Percentiles rank a stretch among this genome's conserved stretches.
Conservation (phyloP, 2,888 invertebrate genomes). For the Mimachlamys varia region DNA sequence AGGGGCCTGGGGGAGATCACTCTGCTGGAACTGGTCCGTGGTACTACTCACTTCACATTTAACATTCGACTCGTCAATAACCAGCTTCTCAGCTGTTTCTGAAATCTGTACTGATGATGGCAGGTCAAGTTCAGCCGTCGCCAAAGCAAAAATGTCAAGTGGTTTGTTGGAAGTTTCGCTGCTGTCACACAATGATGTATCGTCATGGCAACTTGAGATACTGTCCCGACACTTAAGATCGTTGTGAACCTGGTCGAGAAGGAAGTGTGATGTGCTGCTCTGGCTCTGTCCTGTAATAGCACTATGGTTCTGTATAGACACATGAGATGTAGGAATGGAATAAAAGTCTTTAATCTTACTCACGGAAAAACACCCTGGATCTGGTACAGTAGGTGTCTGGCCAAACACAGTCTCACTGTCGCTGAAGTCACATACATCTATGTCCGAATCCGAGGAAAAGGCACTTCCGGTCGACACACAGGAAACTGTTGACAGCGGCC, state of each 20-base stretch:
- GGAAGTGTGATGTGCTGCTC: neutral
- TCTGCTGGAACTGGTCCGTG: neutral
- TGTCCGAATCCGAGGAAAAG: neutral
- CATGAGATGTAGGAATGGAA: neutral
- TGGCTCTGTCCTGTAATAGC: neutral
- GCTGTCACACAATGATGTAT: neutral
- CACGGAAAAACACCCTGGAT: neutral
- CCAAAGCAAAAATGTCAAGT: neutral
- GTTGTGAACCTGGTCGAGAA: neutral
- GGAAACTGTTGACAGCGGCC: constrained; percentile 21
- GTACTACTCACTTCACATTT: neutral
- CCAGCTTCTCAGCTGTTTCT: constrained; percentile 37
- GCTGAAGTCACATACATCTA: neutral
- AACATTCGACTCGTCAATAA: neutral
- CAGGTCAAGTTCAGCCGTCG: neutral
- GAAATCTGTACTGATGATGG: neutral
- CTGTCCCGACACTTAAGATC: neutral
- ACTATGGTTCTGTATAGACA: neutral
- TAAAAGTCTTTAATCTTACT: neutral
- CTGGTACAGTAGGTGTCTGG: neutral
- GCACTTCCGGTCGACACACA: constrained; percentile 2
- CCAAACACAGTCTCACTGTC: neutral
- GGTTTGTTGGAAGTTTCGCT: neutral
- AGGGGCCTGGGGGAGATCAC: neutral
- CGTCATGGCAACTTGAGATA: neutral